phyloP scores from a whole-genome alignment of 2,113 vertebrate genomes.

The Odobenus rosmarus region DNA sequence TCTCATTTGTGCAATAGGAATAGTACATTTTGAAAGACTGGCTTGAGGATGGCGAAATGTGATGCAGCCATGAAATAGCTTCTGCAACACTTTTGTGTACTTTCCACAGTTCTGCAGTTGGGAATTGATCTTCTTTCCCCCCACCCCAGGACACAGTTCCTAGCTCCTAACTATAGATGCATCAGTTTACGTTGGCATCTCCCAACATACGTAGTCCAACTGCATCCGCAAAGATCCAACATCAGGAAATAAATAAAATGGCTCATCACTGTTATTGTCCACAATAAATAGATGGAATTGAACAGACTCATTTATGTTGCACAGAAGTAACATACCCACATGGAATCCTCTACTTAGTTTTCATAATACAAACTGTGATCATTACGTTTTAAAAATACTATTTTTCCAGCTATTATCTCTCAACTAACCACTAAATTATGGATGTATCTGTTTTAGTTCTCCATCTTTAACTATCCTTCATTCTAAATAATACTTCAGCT shows the following conservation, averaged over 20 bases:
- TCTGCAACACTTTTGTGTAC: background rate
- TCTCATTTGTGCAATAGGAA: background rate
- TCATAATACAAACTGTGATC: slow-evolving; percentile 62
- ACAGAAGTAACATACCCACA: slow-evolving; percentile 1
- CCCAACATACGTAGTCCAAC: accelerated
- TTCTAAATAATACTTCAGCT: slow-evolving; percentile 42
- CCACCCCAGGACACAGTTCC: background rate
- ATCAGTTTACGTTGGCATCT: background rate
- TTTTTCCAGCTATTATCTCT: slow-evolving; percentile 36
- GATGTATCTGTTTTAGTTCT: slow-evolving; percentile 60
- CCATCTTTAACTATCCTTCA: slow-evolving; percentile 51
- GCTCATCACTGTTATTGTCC: background rate
- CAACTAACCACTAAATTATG: slow-evolving; percentile 69
- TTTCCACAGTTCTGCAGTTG: background rate
- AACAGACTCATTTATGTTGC: background rate
- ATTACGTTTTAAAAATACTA: slow-evolving; percentile 52
- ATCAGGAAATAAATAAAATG: background rate
- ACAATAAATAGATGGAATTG: background rate
- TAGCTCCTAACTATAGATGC: background rate
- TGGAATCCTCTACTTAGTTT: slow-evolving; percentile 54
- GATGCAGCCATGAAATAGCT: background rate
- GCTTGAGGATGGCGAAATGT: accelerated
- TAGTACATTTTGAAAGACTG: background rate
- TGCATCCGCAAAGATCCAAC: background rate
- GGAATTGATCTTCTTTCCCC: background rate